Percentiles rank a stretch among this genome's conserved stretches.
Conservation (phyloP, 1,140 invertebrate genomes). For the Pseudoatta argentina region DNA sequence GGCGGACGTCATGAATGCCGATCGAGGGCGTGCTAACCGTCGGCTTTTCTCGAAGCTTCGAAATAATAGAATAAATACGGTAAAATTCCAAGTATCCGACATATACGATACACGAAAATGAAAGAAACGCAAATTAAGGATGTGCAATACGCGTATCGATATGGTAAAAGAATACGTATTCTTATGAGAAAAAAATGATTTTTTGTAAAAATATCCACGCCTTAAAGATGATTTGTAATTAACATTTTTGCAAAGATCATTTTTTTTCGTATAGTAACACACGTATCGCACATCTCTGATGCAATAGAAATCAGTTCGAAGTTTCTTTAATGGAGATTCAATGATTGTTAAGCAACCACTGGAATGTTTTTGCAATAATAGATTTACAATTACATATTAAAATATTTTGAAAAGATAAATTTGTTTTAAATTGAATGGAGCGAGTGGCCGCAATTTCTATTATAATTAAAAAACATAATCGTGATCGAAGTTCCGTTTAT, state of each 20-base stretch:
- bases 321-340: neutral
- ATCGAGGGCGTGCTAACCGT: neutral
- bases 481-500: slow-evolving; percentile 3
- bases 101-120: neutral
- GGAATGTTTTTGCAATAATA: neutral
- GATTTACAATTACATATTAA: neutral
- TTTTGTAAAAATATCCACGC: no score
- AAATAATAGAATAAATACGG: neutral
- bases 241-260: no score
- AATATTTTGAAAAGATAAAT: slow-evolving; percentile 6
- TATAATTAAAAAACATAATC: neutral
- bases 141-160: neutral
- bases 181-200: no score
- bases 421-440: neutral
- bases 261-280: no score
- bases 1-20: slow-evolving; percentile 1
- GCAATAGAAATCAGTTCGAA: no score
- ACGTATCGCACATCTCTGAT: no score
- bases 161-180: no score
- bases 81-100: neutral
- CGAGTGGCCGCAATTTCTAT: neutral
- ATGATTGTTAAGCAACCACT: neutral
- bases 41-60: neutral
- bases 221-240: no score
- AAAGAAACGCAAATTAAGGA: neutral